Conservation (phyloP, 2,113 vertebrate genomes). For the Chrysemys picta region DNA sequence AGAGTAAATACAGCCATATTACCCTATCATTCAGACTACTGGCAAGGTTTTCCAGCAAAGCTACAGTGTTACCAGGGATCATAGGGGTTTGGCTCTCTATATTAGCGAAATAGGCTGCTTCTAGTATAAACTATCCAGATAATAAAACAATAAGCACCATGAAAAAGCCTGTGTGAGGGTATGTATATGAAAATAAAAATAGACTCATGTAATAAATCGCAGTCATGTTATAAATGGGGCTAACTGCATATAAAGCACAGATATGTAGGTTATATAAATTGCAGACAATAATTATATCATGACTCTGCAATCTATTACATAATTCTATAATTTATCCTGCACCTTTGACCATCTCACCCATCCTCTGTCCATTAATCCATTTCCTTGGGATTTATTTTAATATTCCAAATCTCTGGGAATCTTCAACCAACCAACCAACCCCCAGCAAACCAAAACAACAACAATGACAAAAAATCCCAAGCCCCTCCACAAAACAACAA, state of each 20-base stretch:
- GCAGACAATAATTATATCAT: not conserved
- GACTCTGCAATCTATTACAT: not conserved
- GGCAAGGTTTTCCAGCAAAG: not conserved
- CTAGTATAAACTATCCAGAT: not conserved
- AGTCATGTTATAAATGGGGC: not conserved
- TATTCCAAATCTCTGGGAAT: not conserved
- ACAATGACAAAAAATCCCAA: not conserved
- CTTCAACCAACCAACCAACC: not conserved
- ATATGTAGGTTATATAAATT: not conserved
- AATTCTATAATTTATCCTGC: not conserved
- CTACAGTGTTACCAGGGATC: not conserved
- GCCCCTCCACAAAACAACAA: not conserved
- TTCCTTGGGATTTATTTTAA: not conserved
- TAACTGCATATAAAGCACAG: not conserved
- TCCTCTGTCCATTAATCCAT: not conserved
- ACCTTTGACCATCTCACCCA: not conserved
- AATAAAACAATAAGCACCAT: not conserved
- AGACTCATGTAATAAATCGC: not conserved
- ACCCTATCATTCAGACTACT: not conserved
- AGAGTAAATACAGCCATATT: not conserved
- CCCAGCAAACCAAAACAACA: not conserved
- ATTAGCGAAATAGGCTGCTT: not conserved
- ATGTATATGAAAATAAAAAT: not conserved
- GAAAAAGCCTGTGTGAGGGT: not conserved
- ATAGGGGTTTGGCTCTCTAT: not conserved